Evolutionary conservation across 2,888 invertebrate genomes (phyloP), one percentile per base, ranked within the genome.

Genomic region (Dimorphilus gyrociliatus): DNA sequence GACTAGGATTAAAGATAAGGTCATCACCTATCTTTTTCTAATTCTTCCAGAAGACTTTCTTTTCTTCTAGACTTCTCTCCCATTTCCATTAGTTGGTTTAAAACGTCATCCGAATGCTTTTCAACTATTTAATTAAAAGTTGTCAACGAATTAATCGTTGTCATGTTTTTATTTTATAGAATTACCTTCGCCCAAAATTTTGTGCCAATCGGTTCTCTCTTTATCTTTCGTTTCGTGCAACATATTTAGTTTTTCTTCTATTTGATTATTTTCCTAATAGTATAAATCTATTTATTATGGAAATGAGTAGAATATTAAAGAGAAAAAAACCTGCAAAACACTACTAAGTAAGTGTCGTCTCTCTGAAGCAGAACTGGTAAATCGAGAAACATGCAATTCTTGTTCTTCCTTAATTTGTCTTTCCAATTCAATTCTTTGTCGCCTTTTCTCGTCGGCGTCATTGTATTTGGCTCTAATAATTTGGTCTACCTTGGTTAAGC

Each of bases 21-120:
- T 23, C 4, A 36, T 27, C 14, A 55, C 55, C 54, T 47, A 37
- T 59, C 55, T 37, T 45, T 38, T 30, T 60, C 58, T 37, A 59
- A 45, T 13, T 40, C 34, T 27, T 60, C 58, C 30, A 59, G 37
- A 7, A 58, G 33, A 25, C 48, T 50, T 36, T 59, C 60, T 2
- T 48, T 53, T 30, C 51, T 49, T 33, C 41, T 45, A 4, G 53
- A 51, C 29, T 55, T 51, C 24, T 48, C 51, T 35, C 51, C 56
- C 41, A 54, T 50, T 16, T 46, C 46, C 18, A 55, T 37, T 27
- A 60, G 37, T 19, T 46, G 32, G 3, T 39, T 21, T 15, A 58
- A 47, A 28, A 59, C 34, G 12, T 42, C 39, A 19, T 45, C 42
- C 3, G 55, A 45, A n/a, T 34, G 35, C 25, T 31, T 33, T 28